phyloP scores from a whole-genome alignment of 2,797 vertebrate species.

The Ctenochaetus hawaiiensis region DNA sequence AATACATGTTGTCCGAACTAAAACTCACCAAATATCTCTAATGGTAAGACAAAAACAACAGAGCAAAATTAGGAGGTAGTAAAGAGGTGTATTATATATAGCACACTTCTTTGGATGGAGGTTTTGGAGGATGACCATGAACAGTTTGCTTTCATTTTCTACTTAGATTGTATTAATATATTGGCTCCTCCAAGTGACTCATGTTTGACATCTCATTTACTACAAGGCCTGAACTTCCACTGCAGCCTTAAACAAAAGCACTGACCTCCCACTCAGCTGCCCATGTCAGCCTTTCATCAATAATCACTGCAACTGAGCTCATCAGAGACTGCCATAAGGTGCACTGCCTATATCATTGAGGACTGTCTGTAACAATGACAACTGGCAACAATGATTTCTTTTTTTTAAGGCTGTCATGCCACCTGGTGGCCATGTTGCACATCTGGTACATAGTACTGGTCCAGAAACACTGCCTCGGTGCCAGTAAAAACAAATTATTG shows the following conservation, averaged over 20 bases:
- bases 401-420: conserved; percentile 71
- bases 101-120: neutral
- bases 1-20: conserved; percentile 18
- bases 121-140: conserved; percentile 28
- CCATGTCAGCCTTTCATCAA: conserved; percentile 36
- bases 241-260: conserved; percentile 33
- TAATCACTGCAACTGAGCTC: conserved; percentile 37
- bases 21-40: conserved; percentile 23
- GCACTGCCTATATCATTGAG: neutral
- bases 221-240: neutral
- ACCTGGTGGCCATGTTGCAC: conserved; percentile 71
- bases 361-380: conserved; percentile 17
- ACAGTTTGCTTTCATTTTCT: conserved; percentile 36
- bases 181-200: neutral
- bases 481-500: conserved; percentile 44
- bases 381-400: neutral
- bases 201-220: conserved; percentile 24
- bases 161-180: conserved; percentile 14
- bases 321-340: conserved; percentile 30
- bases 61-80: conserved; percentile 7
- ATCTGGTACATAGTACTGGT: conserved; percentile 17
- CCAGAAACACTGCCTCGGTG: neutral
- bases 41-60: neutral
- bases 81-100: conserved; percentile 1
- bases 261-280: conserved; percentile 16